Evolutionary conservation across 2,888 invertebrate species (phyloP), one percentile per base, ranked within the genome.

Genomic region (Microctonus aethiopoides): DNA sequence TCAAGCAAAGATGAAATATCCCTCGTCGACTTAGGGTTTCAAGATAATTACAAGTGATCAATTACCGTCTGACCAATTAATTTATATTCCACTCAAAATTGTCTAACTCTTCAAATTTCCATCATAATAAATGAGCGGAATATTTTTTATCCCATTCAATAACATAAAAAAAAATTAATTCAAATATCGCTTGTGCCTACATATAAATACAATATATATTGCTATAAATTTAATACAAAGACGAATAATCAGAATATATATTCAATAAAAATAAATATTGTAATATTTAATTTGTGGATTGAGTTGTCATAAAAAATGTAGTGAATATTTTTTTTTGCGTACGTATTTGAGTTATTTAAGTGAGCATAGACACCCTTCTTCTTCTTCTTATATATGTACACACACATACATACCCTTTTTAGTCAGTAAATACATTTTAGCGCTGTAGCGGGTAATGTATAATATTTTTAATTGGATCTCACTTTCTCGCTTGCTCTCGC

Each of bases 381-480:
- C 16, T 16, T 16, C 46, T n/a, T n/a, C 16, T n/a, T n/a, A n/a
- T n/a, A n/a, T n/a, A n/a, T n/a, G n/a, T n/a, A n/a, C n/a, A n/a
- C n/a, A n/a, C n/a, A n/a, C n/a, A 46, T 46, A 46, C 16, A 46
- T n/a, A 46, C 10, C 16, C 16, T 16, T 75, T 83, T 81, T 82
- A 83, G 83, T 84, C 81, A 81, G 81, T 84, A 84, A 84, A 84
- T 83, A 84, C 82, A 81, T 84, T 85, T 84, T 83, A 82, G 80
- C 78, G 78, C 78, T 79, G 80, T 80, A 79, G 80, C 79, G 81
- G 81, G 81, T 85, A 86, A 86, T 85, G 83, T 83, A 83, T 85
- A 85, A 86, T 86, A 86, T 85, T 85, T 85, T 86, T 86, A 86
- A 86, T 86, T 86, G 85, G 85, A 85, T 84, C 83, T 80, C 79